Base-by-base conservation (phyloP, 2,113 vertebrate species). In the Elachura formosa region DNA sequence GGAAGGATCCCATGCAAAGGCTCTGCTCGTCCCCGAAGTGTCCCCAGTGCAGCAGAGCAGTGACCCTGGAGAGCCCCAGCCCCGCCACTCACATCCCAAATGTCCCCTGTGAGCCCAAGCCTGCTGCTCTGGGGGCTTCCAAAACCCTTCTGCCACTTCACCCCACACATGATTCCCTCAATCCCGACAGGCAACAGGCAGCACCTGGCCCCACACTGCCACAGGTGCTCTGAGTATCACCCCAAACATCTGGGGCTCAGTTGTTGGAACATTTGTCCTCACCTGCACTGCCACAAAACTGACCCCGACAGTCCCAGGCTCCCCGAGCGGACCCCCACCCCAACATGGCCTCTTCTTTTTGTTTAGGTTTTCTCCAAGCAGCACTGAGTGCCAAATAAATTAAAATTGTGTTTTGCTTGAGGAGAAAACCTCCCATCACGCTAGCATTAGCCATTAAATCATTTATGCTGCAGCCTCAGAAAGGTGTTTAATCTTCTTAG, bases 11-110 rank as follows among this genome's bases (percentile, higher is more conserved):
- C 9, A 0, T 0, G 11, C 54, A 26, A 16, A 56, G 36, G 6
- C 34, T 15, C 56, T 34, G 40, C 69, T 46, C 3, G 0, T 3
- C 61, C 43, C 54, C 10, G 0, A n/a, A 76, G 45, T 0, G 3
- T 14, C 9, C 4, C 45, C 86, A 38, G 38, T 0, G 4, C 68
- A 5, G 63, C 52, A 48, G 69, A 52, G 64, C 61, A 9, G 74
- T 0, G 5, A 2, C 74, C 3, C 71, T 7, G 38, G 13, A 20
- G 63, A 38, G 54, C 31, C 14, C 4, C 8, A 66, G 38, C 67
- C 31, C 46, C n/a, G 2, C 3, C 1, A 0, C 0, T 5, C 28
- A 8, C 1, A 0, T 36, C 76, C 58, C 55, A 59, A 12, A 52
- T 1, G 4, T 31, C 5, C 0, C 66, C 6, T 0, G 28, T 1